Base-by-base conservation (phyloP, 30 jellyfish, hydroid and myxozoan genomes). In the Hydractinia symbiolongicarpus region DNA sequence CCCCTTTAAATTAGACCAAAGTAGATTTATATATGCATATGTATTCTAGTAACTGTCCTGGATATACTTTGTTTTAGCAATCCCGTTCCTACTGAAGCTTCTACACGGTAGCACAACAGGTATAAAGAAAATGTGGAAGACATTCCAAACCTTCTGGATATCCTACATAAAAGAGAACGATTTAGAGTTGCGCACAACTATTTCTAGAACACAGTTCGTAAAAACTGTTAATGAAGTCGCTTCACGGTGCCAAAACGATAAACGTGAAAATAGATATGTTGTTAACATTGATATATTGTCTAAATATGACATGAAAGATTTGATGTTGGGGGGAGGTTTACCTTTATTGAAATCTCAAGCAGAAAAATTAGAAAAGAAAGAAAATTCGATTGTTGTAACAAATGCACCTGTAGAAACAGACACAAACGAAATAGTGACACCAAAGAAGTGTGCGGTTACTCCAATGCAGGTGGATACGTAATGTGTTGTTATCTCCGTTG, bases 161-260 rank as follows among this genome's bases (percentile, higher is more conserved):
- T 66, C 86, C 17, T 54, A 79, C 53, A 76, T 72, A 11, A 61
- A 74, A 9, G 66, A 14, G 49, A 81, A 73, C 56, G 72, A 44
- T 8, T 67, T 54, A 7, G 62, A 77, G 9, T 7, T 73, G 40
- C 82, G 83, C 66, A 73, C 87, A 14, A 76, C 56, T 56, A 91
- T 91, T 8, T 91, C 98, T 6, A 91, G 86, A 60, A 79, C 95
- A 49, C 98, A 91, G 57, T 72, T 86, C 77, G 93, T 75, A 50
- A 67, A 77, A 30, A 91, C 83, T 40, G 86, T 91, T 4, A 86
- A 86, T 7, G 86, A 71, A 53, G 83, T 91, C 44, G 93, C 98
- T 5, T 73, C 84, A 52, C 67, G 95, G 8, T 90, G 84, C 50
- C 53, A 77, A 0, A 53, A 72, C 4, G 88, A 86, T 8, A 67